Conservation (phyloP, 2,797 vertebrate species). For the Antennarius maculatus region DNA sequence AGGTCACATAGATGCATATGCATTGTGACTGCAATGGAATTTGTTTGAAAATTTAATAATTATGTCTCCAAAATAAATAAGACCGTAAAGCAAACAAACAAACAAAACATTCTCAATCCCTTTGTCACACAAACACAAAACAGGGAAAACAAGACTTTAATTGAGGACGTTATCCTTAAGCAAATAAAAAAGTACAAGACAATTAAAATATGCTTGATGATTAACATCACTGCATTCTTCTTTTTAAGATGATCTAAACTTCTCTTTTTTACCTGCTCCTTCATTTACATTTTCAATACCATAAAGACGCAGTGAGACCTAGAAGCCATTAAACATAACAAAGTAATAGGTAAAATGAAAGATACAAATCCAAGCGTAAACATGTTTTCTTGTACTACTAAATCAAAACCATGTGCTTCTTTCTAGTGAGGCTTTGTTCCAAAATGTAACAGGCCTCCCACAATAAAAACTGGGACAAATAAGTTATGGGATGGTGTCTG, state of each 20-base stretch:
- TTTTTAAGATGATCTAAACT: no score
- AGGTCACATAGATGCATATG: slow-evolving; percentile 24
- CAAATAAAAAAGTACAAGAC: no score
- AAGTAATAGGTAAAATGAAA: background rate
- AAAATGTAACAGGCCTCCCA: slow-evolving; percentile 26
- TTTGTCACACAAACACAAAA: background rate
- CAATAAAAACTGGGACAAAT: slow-evolving; percentile 41
- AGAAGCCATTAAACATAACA: no score
- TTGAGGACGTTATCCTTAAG: no score
- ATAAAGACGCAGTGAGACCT: no score
- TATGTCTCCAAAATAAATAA: slow-evolving; percentile 3
- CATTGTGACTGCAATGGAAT: slow-evolving; percentile 6
- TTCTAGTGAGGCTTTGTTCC: background rate
- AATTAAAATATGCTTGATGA: no score
- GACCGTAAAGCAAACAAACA: background rate
- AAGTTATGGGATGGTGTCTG: slow-evolving; percentile 29
- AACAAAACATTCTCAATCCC: background rate
- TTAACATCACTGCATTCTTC: no score
- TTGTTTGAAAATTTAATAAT: slow-evolving; percentile 8
- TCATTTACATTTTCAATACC: no score
- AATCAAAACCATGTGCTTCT: background rate
- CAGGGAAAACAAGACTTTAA: background rate
- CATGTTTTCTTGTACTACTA: background rate
- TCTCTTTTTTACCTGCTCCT: no score
- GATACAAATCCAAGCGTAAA: background rate